Evolutionary conservation across 2,797 vertebrate species (phyloP).

Genomic region (Pantherophis alleghaniensis): DNA sequence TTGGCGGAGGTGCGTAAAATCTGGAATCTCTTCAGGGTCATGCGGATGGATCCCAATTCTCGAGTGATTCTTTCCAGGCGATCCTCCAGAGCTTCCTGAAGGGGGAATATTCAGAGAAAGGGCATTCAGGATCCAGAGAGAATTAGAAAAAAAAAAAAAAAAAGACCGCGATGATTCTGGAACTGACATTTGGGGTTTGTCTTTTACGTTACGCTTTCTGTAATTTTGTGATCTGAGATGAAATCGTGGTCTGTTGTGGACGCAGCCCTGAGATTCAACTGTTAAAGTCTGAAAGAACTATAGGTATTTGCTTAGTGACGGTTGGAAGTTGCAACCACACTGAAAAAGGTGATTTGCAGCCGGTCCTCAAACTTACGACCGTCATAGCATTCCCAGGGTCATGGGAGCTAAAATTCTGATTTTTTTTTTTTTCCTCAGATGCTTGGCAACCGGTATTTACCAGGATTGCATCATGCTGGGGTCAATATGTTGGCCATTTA

Average conservation of each 20-base stretch:
- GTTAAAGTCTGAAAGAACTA: too few species aligned
- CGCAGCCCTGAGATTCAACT: not conserved
- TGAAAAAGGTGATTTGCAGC: not conserved
- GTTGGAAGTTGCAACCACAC: not conserved
- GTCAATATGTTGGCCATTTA: too few species aligned
- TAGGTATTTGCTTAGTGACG: not conserved
- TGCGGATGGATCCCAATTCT: conserved; percentile 90
- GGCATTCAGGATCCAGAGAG: conserved; percentile 1
- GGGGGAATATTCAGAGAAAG: not conserved
- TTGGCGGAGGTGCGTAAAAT: conserved; percentile 89
- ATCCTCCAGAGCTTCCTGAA: conserved; percentile 90
- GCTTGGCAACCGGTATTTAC: not conserved
- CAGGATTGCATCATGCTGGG: not conserved
- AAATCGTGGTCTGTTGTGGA: not conserved
- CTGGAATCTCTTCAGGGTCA: conserved; percentile 93
- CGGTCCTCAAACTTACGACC: not conserved
- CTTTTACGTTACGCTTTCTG: not conserved
- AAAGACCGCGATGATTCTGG: not conserved
- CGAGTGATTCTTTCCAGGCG: conserved; percentile 90
- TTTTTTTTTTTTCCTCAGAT: too few species aligned
- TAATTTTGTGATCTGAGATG: not conserved
- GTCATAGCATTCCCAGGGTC: not conserved
- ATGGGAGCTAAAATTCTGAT: not conserved
- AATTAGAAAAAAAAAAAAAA: not conserved
- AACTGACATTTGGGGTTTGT: not conserved